Base-by-base conservation (phyloP, 2,888 invertebrate genomes). In the Synergus itoensis region DNA sequence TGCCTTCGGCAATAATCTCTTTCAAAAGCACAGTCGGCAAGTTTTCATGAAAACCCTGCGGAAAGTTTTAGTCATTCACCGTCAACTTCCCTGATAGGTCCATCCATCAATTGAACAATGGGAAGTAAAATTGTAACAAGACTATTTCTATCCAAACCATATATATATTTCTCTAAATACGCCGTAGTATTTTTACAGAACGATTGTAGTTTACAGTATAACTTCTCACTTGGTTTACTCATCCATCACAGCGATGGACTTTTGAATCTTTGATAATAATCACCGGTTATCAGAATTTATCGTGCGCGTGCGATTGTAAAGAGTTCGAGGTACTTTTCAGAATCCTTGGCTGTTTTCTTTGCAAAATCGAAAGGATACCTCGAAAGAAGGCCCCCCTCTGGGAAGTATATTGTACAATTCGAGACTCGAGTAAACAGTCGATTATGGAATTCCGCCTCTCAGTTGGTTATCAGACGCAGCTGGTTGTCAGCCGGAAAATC, bases 401-500 rank as follows among this genome's bases (percentile, higher is more conserved):
- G 40, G 43, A 64, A 45, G 45, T 64, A 14, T 65, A 11, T 65
- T 65, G 65, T 65, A 62, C 28, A 21, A 62, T 62, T 62, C 28
- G 12, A 60, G 60, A 21, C 18, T 65, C 77, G 28, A 78, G 84
- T 83, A 84, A 87, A 84, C 83, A 81, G 57, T 81, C 82, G 80
- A 84, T 83, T 85, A 83, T 82, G 81, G 84, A 86, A 87, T 89
- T 85, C 84, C 84, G 81, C 76, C 80, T 73, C 80, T 78, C 75
- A 69, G 80, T 79, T 81, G 80, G 80, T 87, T 87, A 89, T 89
- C 89, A 82, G 80, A 81, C 79, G 80, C 84, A 83, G 82, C 83
- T 84, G 85, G 79, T 88, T 88, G 89, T 89, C 88, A 87, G 84
- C 79, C 84, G 86, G 86, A 88, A 89, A 90, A 90, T 90, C 89